Conservation (phyloP, 2,888 invertebrate genomes). For the Melinaea marsaeus region DNA sequence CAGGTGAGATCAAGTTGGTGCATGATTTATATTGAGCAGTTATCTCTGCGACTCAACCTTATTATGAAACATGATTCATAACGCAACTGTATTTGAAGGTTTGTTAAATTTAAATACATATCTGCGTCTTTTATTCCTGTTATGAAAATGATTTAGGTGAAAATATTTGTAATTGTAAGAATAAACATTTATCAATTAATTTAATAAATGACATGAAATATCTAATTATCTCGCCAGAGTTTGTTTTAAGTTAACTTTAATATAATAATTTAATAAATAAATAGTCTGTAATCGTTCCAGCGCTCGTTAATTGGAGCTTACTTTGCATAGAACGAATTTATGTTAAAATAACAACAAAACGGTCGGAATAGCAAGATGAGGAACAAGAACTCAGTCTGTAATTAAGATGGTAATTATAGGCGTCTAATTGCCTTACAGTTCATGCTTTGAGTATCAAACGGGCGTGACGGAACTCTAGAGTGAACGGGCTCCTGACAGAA, state of each 20-base stretch:
- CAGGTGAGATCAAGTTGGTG: conserved; percentile 54
- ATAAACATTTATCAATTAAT: background rate
- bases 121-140: background rate
- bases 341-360: conserved; percentile 67
- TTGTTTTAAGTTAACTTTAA: conserved; percentile 9
- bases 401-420: conserved; percentile 76
- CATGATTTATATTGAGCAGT: conserved; percentile 52
- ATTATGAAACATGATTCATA: conserved; percentile 36
- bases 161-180: background rate
- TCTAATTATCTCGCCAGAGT: background rate
- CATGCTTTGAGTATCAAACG: conserved; percentile 71
- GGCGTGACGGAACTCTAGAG: conserved; percentile 57
- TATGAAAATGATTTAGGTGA: background rate
- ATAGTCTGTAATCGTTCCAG: conserved; percentile 53
- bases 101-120: conserved; percentile 1
- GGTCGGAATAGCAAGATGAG: conserved; percentile 63
- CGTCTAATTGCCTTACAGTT: conserved; percentile 72
- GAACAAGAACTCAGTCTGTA: conserved; percentile 69
- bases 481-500: conserved; percentile 42
- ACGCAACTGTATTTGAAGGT: background rate
- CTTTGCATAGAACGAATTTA: conserved; percentile 56
- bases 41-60: conserved; percentile 31
- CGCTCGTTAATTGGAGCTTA: conserved; percentile 59
- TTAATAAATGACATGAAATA: background rate
- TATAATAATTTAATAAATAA: conserved; percentile 39